Percentiles rank a stretch among this genome's conserved stretches.
Conservation (phyloP, 2,113 vertebrate genomes). For the Xenopus laevis region DNA sequence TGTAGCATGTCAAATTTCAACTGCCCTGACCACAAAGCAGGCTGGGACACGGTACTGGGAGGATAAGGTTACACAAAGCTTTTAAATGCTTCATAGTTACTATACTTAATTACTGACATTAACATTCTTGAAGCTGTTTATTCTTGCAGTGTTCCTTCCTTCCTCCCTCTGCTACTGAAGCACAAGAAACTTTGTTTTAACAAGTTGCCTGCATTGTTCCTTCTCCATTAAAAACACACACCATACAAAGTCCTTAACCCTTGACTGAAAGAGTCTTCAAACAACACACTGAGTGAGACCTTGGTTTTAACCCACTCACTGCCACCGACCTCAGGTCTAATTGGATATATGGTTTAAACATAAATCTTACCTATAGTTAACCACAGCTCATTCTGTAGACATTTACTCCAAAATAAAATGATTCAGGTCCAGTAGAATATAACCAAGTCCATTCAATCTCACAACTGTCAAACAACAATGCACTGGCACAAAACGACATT, state of each 20-base stretch:
- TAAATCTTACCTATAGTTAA: no score
- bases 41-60: slow-evolving; percentile 71
- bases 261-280: not conserved
- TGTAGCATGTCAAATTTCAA: slow-evolving; percentile 45
- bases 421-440: no score
- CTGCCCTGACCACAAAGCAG: slow-evolving; percentile 66
- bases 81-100: slow-evolving; percentile 75
- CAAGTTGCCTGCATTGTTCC: slow-evolving; percentile 54
- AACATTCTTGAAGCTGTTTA: slow-evolving; percentile 84
- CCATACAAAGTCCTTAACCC: slow-evolving; percentile 14
- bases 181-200: slow-evolving; percentile 74
- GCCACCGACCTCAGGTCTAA: not conserved
- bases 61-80: slow-evolving; percentile 75
- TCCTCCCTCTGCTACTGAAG: slow-evolving; percentile 63
- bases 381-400: no score
- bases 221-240: slow-evolving; percentile 22
- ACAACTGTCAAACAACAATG: no score
- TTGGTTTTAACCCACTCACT: not conserved
- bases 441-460: no score
- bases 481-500: no score
- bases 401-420: no score
- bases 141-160: slow-evolving; percentile 75
- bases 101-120: slow-evolving; percentile 82
- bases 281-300: not conserved
- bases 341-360: no score